Evolutionary conservation across 2,888 invertebrate genomes (phyloP), one percentile per base, ranked within the genome.

Genomic region (Eledona agricola): DNA sequence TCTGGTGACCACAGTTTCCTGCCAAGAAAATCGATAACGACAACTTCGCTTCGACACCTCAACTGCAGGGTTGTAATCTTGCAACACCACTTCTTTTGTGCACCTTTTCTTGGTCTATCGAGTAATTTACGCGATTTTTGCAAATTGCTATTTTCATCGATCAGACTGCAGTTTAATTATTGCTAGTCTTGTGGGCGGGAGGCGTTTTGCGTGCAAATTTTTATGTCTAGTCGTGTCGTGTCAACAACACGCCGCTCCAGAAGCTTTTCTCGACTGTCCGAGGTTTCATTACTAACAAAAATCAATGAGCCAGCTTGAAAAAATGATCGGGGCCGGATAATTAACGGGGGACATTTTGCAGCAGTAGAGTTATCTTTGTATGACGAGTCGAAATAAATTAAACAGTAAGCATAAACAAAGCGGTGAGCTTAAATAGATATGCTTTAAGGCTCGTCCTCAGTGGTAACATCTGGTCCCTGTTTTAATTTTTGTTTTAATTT

Each of bases 361-460:
- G n/a, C n/a, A 38, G 22, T 52, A 40, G 38, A 50, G 61, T 63
- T 67, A 66, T 70, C 67, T 69, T 64, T 61, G 59, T 58, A 59
- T 62, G 63, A 64, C 58, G 57, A 65, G 62, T 62, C 55, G 57
- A 63, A 63, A 67, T 68, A 70, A 68, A 70, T 69, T 67, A 66
- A 67, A 63, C 67, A 63, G 66, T 69, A 70, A 68, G 70, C 67
- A 70, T 70, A 71, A 72, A 72, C 72, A 73, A 73, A 72, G 71
- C 71, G 66, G 63, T 37, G 64, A 60, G 69, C 69, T 71, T 68
- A 69, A 70, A 69, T 58, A 67, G 69, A 67, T 65, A 62, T 63
- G 62, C 58, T 58, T 65, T n/a, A n/a, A n/a, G n/a, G n/a, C n/a
- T n/a, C n/a, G n/a, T n/a, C n/a, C n/a, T n/a, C n/a, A n/a, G n/a